A percentile compares a stretch with the other conserved stretches of the same genome.
These are phyloP conservation scores for Napeogenes sylphis DNA, from an alignment of 2,888 invertebrate genomes.

Conservation along the genomic window DNA sequence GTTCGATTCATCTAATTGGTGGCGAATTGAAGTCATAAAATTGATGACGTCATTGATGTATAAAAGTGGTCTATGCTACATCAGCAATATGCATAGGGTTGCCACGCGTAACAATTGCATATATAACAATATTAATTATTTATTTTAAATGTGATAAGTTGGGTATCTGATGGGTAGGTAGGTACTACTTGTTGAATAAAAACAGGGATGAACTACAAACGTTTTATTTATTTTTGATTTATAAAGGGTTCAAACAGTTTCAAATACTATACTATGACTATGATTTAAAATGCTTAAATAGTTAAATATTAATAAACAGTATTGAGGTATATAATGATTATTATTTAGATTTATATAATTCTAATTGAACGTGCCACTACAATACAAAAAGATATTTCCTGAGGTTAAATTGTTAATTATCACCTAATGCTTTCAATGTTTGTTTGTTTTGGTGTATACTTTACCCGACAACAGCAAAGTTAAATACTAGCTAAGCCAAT, in stretches of 20 bases:
- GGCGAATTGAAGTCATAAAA: too few species aligned
- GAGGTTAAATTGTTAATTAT: background rate
- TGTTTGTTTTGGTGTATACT: background rate
- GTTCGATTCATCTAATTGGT: too few species aligned
- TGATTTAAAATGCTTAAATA: conserved; percentile 1
- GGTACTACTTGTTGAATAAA: background rate
- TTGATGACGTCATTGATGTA: too few species aligned
- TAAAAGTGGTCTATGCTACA: too few species aligned
- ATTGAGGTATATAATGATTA: conserved; percentile 2
- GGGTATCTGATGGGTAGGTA: background rate
- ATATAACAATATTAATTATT: background rate
- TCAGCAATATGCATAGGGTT: too few species aligned
- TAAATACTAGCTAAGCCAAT: background rate
- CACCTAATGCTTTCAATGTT: conserved; percentile 1
- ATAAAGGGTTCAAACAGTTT: conserved; percentile 6
- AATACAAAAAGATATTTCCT: background rate
- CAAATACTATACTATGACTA: background rate
- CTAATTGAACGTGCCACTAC: conserved; percentile 5
- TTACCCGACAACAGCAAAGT: conserved; percentile 1
- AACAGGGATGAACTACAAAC: background rate
- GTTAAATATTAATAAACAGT: background rate
- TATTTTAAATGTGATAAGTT: background rate
- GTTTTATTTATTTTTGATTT: conserved; percentile 1
- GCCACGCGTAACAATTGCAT: background rate
- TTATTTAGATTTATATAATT: background rate